Evolutionary conservation across 2,113 vertebrate genomes (phyloP), one percentile per base, ranked within the genome.

Genomic region (Mormyrus lacerda): DNA sequence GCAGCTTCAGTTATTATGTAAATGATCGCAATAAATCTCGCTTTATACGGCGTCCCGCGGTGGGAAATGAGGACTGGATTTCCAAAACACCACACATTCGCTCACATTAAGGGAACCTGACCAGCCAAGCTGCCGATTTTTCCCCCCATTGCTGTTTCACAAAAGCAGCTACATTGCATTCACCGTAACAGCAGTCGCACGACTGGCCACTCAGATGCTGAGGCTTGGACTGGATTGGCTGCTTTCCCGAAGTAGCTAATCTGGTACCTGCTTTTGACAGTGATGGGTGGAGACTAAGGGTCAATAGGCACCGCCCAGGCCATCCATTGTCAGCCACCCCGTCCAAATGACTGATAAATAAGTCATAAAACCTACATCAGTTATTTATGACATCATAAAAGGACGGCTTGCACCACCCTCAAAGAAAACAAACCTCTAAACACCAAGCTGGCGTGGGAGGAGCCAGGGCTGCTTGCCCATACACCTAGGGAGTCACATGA

Each of bases 1-100:
- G 73, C 73, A 79, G 73, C 73, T 79, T 79, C 73, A 79, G 73
- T 79, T 79, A 79, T 79, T 79, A 79, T 79, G 73, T 79, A 79
- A 79, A 79, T 79, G 73, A 79, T 19, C 15, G 15, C 35, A 79
- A 79, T 79, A 79, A 79, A 79, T 79, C 61, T 69, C 73, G 35
- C 73, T 79, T 79, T 79, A 79, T 79, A 42, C 2, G 73, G 73
- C 35, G 17, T 79, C 73, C 31, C 35, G 2, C 11, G 35, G 35
- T 17, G 73, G 73, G 73, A 79, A 79, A 79, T 19, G 73, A 79
- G 35, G 31, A 42, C 31, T 79, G 73, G 73, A 79, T 79, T 39
- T 79, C 73, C 31, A 39, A 79, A 79, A 79, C 73, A 79, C 31
- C 31, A 11, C 31, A 35, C 35, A 42, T 79, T 79, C 15, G 0